A percentile compares a stretch with the other conserved stretches of the same genome.
These are phyloP conservation scores for Camelus bactrianus DNA, from an alignment of 2,113 vertebrate species.

Conservation along the genomic window DNA sequence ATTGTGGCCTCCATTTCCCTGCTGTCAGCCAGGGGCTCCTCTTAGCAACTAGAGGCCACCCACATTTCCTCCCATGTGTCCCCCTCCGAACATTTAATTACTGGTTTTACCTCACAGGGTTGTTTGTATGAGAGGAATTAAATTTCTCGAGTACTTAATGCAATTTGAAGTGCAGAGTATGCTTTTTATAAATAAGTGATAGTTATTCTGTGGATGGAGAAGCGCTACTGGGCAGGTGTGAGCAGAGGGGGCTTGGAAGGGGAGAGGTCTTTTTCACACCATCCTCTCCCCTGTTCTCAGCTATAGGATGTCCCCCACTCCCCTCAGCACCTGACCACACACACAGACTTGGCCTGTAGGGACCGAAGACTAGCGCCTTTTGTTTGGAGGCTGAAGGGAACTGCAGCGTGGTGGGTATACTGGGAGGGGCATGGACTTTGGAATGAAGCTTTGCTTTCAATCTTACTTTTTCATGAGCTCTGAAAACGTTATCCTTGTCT, in stretches of 20 bases:
- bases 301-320: fast-evolving
- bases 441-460: conserved; percentile 30
- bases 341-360: background rate
- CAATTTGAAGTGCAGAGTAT: conserved; percentile 4
- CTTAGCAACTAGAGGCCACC: background rate
- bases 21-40: background rate
- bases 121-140: background rate
- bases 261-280: background rate
- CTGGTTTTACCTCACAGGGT: background rate
- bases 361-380: background rate
- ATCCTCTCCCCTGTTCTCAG: background rate
- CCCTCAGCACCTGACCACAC: no score
- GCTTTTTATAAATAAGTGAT: background rate
- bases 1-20: background rate
- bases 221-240: background rate
- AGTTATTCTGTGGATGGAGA: background rate
- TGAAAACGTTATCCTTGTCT: background rate
- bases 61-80: background rate
- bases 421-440: background rate
- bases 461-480: conserved; percentile 47
- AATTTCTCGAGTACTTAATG: background rate
- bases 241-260: background rate
- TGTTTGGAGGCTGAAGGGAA: background rate
- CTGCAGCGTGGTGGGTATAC: background rate
- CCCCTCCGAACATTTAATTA: background rate